These are phyloP conservation scores for Tragulus kanchil DNA, from an alignment of 2,113 vertebrate species.

Conservation along the genomic window DNA sequence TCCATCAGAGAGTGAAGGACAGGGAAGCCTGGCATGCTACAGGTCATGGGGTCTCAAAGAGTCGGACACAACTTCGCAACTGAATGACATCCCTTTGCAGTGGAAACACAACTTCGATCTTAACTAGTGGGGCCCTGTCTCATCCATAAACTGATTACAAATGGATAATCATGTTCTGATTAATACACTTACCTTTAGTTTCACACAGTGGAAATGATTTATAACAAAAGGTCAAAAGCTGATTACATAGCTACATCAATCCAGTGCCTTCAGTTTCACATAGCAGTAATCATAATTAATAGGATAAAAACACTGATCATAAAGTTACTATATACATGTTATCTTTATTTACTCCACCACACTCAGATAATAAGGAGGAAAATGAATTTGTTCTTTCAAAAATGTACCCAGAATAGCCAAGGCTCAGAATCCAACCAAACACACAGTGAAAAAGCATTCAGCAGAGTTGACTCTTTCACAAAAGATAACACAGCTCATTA, in stretches of 20 bases:
- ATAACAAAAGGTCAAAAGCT: conserved; percentile 15
- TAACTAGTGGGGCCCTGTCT: not conserved
- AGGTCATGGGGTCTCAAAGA: too few species aligned
- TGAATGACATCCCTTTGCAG: not conserved
- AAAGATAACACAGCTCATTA: not conserved
- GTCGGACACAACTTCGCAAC: too few species aligned
- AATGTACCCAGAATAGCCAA: not conserved
- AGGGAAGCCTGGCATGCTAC: too few species aligned
- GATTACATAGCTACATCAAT: not conserved
- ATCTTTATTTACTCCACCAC: not conserved
- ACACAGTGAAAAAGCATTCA: not conserved
- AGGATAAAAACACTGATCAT: not conserved
- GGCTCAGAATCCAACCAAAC: not conserved
- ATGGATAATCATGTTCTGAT: not conserved
- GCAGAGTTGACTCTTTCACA: not conserved
- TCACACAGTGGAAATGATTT: conserved; percentile 28
- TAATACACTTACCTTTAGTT: not conserved
- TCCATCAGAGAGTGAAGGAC: too few species aligned
- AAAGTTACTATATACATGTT: not conserved
- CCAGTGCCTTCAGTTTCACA: not conserved
- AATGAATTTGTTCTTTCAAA: conserved; percentile 38
- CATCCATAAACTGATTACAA: not conserved
- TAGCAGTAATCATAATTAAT: not conserved
- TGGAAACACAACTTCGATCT: too few species aligned
- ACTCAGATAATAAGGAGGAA: not conserved